A percentile compares a stretch with the other conserved stretches of the same genome.
phyloP scores from a whole-genome alignment of 2,888 invertebrate genomes.

The Leptarthrus brevirostris region DNA sequence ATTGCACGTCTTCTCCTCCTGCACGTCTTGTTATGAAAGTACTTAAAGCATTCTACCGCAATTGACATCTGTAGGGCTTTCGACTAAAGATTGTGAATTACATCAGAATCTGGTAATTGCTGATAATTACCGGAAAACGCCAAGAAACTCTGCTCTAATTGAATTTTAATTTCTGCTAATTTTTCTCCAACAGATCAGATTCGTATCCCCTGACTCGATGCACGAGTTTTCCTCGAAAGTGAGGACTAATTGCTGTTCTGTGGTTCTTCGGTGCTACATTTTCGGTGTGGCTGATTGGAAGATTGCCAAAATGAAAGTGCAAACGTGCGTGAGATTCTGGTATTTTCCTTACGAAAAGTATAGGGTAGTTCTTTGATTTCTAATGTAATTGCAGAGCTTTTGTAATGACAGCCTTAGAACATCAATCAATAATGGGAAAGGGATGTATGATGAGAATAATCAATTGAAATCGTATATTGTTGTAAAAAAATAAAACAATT shows the following conservation, averaged over 20 bases:
- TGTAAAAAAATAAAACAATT: too few species aligned
- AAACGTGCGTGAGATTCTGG: background rate
- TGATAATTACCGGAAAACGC: slow-evolving; percentile 21
- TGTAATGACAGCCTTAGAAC: too few species aligned
- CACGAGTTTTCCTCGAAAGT: slow-evolving; percentile 6
- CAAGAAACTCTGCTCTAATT: slow-evolving; percentile 28
- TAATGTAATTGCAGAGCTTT: too few species aligned
- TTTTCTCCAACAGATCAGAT: slow-evolving; percentile 8
- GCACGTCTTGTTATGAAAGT: too few species aligned
- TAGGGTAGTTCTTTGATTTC: too few species aligned
- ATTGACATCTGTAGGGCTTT: slow-evolving; percentile 4
- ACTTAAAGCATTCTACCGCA: too few species aligned
- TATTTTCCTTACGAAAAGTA: too few species aligned
- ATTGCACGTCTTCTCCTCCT: too few species aligned
- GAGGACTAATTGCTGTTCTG: slow-evolving; percentile 31
- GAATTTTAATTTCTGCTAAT: slow-evolving; percentile 43
- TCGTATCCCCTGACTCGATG: background rate
- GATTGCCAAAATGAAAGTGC: slow-evolving; percentile 21
- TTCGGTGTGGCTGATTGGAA: background rate
- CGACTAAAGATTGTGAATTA: slow-evolving; percentile 14
- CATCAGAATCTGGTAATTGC: slow-evolving; percentile 35
- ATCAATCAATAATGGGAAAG: too few species aligned
- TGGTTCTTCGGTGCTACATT: background rate
- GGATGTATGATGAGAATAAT: too few species aligned
- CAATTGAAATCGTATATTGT: too few species aligned